Conservation (phyloP, 2,797 vertebrate genomes). For the Chiroxiphia lanceolata region DNA sequence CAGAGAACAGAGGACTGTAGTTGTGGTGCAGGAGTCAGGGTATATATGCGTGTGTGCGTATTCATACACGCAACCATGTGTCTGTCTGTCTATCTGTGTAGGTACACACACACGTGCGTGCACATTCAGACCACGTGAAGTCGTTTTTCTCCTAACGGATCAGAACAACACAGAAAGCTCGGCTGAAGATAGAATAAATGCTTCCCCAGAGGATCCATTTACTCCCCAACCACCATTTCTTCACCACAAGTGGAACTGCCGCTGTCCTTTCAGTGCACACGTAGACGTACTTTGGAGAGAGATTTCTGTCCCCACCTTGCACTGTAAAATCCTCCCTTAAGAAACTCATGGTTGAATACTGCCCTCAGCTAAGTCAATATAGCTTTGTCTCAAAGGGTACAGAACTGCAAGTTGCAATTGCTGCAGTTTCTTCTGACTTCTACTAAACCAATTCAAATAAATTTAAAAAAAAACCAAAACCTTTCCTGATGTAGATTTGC, state of each 20-base stretch:
- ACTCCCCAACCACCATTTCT: neutral
- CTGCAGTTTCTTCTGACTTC: neutral
- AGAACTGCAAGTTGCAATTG: neutral
- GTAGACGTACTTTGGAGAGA: neutral
- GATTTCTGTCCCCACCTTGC: neutral
- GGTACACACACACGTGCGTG: too few relatives aligned
- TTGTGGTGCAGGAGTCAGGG: neutral
- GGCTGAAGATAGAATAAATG: slow-evolving; percentile 19
- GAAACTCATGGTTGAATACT: neutral
- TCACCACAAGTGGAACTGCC: neutral
- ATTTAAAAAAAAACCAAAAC: accelerated
- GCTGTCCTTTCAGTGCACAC: neutral
- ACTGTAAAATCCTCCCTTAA: neutral
- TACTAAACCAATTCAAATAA: neutral
- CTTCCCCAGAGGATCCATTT: slow-evolving; percentile 4
- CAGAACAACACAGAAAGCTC: neutral
- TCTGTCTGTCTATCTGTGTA: neutral
- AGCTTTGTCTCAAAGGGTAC: neutral
- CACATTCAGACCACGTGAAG: neutral
- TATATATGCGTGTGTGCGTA: neutral
- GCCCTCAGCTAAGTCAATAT: neutral
- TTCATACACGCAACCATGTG: neutral
- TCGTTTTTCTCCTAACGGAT: neutral
- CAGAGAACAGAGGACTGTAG: neutral
- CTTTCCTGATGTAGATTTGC: neutral